Evolutionary conservation across 2,888 invertebrate genomes (phyloP).

Genomic region (Tryphoninae sp.): DNA sequence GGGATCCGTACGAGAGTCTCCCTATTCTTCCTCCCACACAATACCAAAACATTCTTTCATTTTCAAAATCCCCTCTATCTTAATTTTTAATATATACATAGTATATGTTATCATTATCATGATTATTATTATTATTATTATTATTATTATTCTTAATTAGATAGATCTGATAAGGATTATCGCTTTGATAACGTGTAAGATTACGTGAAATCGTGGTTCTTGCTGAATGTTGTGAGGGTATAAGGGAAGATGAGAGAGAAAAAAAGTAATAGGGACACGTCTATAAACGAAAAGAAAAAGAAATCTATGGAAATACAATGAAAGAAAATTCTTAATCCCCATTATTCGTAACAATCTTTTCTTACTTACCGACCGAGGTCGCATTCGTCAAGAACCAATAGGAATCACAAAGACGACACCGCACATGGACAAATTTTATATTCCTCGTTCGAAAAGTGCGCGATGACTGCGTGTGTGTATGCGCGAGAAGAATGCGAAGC

Average conservation of each 20-base stretch:
- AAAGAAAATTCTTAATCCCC: neutral
- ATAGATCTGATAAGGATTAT: slow-evolving; percentile 63
- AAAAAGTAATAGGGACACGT: neutral
- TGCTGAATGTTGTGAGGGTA: slow-evolving; percentile 47
- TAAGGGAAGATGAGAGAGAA: slow-evolving; percentile 6
- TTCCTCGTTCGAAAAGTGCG: slow-evolving; percentile 62
- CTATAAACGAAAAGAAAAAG: slow-evolving; percentile 17
- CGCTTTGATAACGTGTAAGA: slow-evolving; percentile 62
- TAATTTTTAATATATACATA: slow-evolving; percentile 50
- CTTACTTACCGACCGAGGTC: neutral
- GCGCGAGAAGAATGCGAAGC: slow-evolving; percentile 11
- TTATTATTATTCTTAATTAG: slow-evolving; percentile 69
- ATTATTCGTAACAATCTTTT: slow-evolving; percentile 33
- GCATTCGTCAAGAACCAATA: slow-evolving; percentile 45
- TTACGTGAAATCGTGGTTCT: slow-evolving; percentile 44
- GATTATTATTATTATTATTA: slow-evolving; percentile 40
- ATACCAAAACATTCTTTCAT: slow-evolving; percentile 72
- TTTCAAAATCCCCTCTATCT: slow-evolving; percentile 69
- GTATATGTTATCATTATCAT: slow-evolving; percentile 37
- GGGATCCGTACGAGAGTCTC: slow-evolving; percentile 61
- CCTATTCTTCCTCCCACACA: slow-evolving; percentile 54
- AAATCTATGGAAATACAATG: neutral
- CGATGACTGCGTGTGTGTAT: neutral
- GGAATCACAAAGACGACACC: slow-evolving; percentile 43
- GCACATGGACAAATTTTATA: slow-evolving; percentile 69